Conservation (phyloP, 2,888 invertebrate species). For the Orgyia antiqua region DNA sequence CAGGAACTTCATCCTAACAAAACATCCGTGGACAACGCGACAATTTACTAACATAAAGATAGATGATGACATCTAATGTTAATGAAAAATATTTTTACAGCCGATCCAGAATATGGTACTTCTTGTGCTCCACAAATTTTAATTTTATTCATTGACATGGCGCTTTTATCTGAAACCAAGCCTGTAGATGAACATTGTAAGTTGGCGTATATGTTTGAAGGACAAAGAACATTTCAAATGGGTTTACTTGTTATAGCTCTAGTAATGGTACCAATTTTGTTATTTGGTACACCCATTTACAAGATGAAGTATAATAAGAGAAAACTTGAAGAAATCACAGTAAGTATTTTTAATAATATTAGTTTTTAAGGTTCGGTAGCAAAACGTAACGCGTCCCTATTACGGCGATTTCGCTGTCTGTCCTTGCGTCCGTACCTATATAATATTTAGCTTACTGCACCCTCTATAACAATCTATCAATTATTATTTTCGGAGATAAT, state of each 20-base stretch:
- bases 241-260: slow-evolving; percentile 77
- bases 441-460: too few relatives aligned
- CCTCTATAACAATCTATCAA: too few relatives aligned
- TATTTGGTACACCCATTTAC: slow-evolving; percentile 85
- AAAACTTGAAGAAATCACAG: slow-evolving; percentile 24
- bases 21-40: too few relatives aligned
- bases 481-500: too few relatives aligned
- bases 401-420: too few relatives aligned
- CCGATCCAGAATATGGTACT: slow-evolving; percentile 33
- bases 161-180: slow-evolving; percentile 61
- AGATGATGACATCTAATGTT: too few relatives aligned
- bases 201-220: slow-evolving; percentile 72
- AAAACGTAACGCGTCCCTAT: too few relatives aligned
- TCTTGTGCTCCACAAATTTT: slow-evolving; percentile 86
- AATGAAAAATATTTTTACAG: slow-evolving; percentile 19
- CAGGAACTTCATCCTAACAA: too few relatives aligned
- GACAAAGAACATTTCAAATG: slow-evolving; percentile 77
- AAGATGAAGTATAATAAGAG: slow-evolving; percentile 30
- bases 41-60: too few relatives aligned
- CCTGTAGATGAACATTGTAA: slow-evolving; percentile 55
- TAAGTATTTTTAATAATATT: slow-evolving; percentile 20
- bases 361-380: too few relatives aligned
- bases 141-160: slow-evolving; percentile 88
- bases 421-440: too few relatives aligned
- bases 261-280: slow-evolving; percentile 83